phyloP scores from a whole-genome alignment of 1,140 invertebrate species.

The Eumaeus atala region DNA sequence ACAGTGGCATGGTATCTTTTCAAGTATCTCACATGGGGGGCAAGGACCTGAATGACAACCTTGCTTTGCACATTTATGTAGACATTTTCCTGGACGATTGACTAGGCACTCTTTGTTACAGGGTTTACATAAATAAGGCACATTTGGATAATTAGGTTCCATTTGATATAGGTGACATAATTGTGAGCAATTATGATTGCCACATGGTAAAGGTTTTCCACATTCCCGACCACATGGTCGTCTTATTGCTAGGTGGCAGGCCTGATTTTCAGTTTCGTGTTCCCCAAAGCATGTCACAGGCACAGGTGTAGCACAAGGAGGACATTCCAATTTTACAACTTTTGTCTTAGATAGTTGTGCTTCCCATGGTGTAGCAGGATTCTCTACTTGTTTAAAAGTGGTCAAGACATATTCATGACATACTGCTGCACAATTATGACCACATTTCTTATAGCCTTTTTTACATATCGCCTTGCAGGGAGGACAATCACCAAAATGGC shows the following conservation, averaged over 20 bases:
- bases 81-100: slow-evolving; percentile 83
- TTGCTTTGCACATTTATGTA: slow-evolving; percentile 82
- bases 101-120: slow-evolving; percentile 84
- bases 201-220: slow-evolving; percentile 80
- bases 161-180: slow-evolving; percentile 81
- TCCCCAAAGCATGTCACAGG: slow-evolving; percentile 85
- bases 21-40: slow-evolving; percentile 80
- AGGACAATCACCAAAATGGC: slow-evolving; percentile 92
- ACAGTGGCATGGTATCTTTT: slow-evolving; percentile 87
- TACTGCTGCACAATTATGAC: slow-evolving; percentile 81
- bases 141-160: slow-evolving; percentile 57
- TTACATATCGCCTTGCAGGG: slow-evolving; percentile 85
- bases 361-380: slow-evolving; percentile 86
- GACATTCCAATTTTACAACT: slow-evolving; percentile 80
- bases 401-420: slow-evolving; percentile 90
- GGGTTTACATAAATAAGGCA: slow-evolving; percentile 76
- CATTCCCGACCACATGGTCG: slow-evolving; percentile 85
- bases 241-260: slow-evolving; percentile 82
- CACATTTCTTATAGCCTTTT: slow-evolving; percentile 77
- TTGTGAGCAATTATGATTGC: slow-evolving; percentile 85
- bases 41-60: slow-evolving; percentile 84
- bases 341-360: slow-evolving; percentile 77
- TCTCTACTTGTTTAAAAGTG: slow-evolving; percentile 76
- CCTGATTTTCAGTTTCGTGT: slow-evolving; percentile 85
- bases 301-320: slow-evolving; percentile 81